A percentile compares a stretch with the other conserved stretches of the same genome.
phyloP scores from a whole-genome alignment of 2,113 vertebrate genomes.

The Pedetes capensis region DNA sequence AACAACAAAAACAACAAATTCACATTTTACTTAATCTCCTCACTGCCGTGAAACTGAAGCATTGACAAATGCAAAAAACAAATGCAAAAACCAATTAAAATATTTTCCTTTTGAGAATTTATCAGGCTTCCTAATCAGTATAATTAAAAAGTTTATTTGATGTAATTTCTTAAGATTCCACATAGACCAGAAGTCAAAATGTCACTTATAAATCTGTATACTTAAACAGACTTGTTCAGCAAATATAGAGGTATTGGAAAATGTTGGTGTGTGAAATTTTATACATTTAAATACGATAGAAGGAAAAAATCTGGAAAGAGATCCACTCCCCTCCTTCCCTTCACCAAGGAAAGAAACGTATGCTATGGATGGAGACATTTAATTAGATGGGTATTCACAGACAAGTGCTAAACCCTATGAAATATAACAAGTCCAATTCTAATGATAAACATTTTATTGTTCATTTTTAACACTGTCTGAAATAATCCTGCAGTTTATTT shows the following conservation, averaged over 20 bases:
- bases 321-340: not conserved
- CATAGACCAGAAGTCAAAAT: constrained; percentile 41
- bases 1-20: not conserved
- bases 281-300: not conserved
- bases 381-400: not conserved
- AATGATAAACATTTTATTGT: constrained; percentile 68
- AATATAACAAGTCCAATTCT: constrained; percentile 65
- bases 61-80: not conserved
- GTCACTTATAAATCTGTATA: not conserved
- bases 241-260: not conserved
- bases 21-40: constrained; percentile 10
- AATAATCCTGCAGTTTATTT: constrained; percentile 80
- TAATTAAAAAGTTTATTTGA: constrained; percentile 26
- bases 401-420: constrained; percentile 14
- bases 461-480: constrained; percentile 75
- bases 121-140: not conserved
- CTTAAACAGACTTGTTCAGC: not conserved
- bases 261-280: not conserved
- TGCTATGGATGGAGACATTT: not conserved
- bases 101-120: constrained; percentile 30
- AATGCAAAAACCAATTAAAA: constrained; percentile 11
- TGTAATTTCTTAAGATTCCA: constrained; percentile 23
- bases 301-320: not conserved
- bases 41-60: not conserved
- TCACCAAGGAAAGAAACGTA: not conserved